Conservation (phyloP, 1,140 invertebrate genomes). For the Paraescarpia echinospica region DNA sequence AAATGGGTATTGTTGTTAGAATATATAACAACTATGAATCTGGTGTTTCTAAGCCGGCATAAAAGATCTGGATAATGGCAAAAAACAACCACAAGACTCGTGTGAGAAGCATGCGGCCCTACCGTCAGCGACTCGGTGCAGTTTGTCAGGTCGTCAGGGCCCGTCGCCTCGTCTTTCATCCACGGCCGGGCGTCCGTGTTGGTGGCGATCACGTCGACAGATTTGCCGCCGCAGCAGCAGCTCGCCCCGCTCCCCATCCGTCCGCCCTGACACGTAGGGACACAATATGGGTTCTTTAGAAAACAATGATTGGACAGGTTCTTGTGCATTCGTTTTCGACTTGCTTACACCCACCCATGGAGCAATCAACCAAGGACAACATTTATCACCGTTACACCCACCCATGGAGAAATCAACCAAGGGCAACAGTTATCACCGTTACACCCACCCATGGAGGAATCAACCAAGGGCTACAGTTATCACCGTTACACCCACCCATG, state of each 20-base stretch:
- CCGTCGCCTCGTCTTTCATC: background rate
- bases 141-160: background rate
- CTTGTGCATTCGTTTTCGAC: too few relatives aligned
- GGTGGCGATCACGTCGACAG: background rate
- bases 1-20: too few relatives aligned
- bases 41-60: background rate
- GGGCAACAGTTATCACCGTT: too few relatives aligned
- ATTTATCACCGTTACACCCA: too few relatives aligned
- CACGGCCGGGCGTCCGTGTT: background rate
- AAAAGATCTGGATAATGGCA: background rate
- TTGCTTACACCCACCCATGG: too few relatives aligned
- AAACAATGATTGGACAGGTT: too few relatives aligned
- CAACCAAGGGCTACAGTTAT: too few relatives aligned
- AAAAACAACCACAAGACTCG: background rate
- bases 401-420: too few relatives aligned
- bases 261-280: background rate
- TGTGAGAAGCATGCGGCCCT: background rate
- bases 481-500: too few relatives aligned
- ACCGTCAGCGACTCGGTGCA: background rate
- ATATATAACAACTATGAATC: background rate
- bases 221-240: background rate
- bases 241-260: background rate
- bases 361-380: too few relatives aligned
- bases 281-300: too few relatives aligned
- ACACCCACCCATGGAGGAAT: too few relatives aligned